phyloP scores from a whole-genome alignment of 2,888 invertebrate genomes.

The Psylliodes chrysocephalus region DNA sequence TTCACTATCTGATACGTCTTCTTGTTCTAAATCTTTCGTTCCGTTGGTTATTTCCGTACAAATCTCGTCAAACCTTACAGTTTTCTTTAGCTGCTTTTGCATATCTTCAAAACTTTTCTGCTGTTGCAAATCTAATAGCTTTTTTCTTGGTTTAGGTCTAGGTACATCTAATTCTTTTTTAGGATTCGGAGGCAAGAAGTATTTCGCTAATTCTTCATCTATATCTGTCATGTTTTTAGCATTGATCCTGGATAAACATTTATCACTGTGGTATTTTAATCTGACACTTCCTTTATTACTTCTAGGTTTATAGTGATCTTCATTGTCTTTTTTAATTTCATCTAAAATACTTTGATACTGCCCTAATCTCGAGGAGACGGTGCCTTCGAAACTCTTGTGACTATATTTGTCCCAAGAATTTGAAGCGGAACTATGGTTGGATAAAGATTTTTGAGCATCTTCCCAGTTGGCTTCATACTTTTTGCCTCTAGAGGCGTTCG shows the following conservation, averaged over 20 bases:
- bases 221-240: conserved; percentile 51
- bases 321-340: conserved; percentile 53
- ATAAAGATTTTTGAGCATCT: conserved; percentile 72
- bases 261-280: conserved; percentile 61
- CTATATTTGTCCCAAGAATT: conserved; percentile 60
- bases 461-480: conserved; percentile 89
- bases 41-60: conserved; percentile 52
- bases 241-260: conserved; percentile 59
- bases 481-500: conserved; percentile 74
- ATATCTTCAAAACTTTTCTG: conserved; percentile 54
- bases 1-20: conserved; percentile 39
- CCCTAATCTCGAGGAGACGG: conserved; percentile 59
- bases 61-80: conserved; percentile 60
- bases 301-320: conserved; percentile 48
- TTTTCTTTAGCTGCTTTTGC: conserved; percentile 59
- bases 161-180: conserved; percentile 12
- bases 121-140: conserved; percentile 44
- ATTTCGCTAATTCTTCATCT: conserved; percentile 50
- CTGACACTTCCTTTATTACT: conserved; percentile 53
- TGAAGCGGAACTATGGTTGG: conserved; percentile 60
- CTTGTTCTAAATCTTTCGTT: conserved; percentile 38
- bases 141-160: conserved; percentile 57
- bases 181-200: conserved; percentile 47
- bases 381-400: conserved; percentile 56
- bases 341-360: conserved; percentile 59